Percentiles rank a stretch among this genome's conserved stretches.
Evolutionary conservation across 2,797 vertebrate species (phyloP).

Genomic region (Melopsittacus undulatus): DNA sequence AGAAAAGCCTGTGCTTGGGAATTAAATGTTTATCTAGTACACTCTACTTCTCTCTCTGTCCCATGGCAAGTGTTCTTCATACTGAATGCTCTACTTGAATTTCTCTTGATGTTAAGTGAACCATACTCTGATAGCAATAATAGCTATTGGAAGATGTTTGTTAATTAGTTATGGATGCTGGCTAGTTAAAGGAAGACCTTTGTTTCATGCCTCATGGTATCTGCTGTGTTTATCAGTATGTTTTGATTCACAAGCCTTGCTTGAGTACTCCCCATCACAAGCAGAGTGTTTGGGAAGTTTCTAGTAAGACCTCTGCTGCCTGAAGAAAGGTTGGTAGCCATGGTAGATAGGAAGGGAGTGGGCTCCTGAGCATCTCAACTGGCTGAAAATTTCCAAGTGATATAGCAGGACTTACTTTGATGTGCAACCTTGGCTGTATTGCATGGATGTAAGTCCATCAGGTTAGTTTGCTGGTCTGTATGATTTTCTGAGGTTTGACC

Average conservation of each 20-base stretch:
- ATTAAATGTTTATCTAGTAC: neutral
- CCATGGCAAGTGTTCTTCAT: neutral
- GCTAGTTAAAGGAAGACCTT: neutral
- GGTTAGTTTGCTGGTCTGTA: neutral
- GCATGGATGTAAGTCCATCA: rapidly evolving
- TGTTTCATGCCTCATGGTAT: neutral
- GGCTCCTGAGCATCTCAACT: too few relatives aligned
- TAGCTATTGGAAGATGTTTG: neutral
- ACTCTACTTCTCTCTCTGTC: neutral
- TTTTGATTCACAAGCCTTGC: neutral
- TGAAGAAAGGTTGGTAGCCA: neutral
- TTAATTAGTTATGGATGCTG: neutral
- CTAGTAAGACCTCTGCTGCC: neutral
- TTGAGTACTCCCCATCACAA: neutral
- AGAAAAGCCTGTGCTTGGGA: neutral
- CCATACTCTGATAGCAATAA: neutral
- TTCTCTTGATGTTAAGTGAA: neutral
- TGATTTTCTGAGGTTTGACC: neutral
- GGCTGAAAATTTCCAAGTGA: neutral
- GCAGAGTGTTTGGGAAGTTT: neutral
- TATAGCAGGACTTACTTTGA: neutral
- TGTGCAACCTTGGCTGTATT: neutral
- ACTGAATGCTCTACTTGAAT: neutral
- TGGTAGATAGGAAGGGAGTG: neutral
- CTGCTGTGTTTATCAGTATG: neutral